Percentiles rank a stretch among this genome's conserved stretches.
Evolutionary conservation across 2,113 vertebrate genomes (phyloP).

Genomic region (Notarius lentiginosus): DNA sequence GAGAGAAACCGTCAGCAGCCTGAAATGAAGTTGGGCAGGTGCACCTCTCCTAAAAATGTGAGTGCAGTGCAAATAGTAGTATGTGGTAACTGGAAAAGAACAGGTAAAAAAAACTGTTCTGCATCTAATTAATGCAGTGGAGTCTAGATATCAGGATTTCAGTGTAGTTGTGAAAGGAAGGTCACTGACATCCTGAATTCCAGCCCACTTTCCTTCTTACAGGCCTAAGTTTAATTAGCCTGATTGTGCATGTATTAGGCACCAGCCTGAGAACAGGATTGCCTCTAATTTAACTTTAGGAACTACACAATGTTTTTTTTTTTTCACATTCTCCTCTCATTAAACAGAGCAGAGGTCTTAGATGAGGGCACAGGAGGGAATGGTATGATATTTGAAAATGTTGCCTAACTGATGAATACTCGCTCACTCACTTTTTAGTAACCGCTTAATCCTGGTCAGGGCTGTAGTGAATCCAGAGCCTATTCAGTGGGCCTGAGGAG

Average conservation of each 20-base stretch:
- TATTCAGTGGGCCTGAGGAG: background rate
- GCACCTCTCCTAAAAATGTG: slow-evolving; percentile 62
- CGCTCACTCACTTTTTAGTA: background rate
- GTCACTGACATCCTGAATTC: slow-evolving; percentile 5
- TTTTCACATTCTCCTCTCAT: slow-evolving; percentile 58
- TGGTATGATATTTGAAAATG: slow-evolving; percentile 39
- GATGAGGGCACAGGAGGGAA: slow-evolving; percentile 45
- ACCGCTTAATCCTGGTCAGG: background rate
- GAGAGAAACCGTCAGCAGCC: slow-evolving; percentile 78
- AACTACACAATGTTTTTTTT: slow-evolving; percentile 54
- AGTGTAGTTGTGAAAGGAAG: slow-evolving; percentile 17
- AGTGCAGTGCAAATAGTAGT: slow-evolving; percentile 22
- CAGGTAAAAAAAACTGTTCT: slow-evolving; percentile 11
- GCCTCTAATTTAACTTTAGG: slow-evolving; percentile 40
- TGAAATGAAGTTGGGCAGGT: slow-evolving; percentile 80
- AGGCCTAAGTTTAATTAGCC: slow-evolving; percentile 41
- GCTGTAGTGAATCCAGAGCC: background rate
- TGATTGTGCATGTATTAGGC: background rate
- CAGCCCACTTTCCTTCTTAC: background rate
- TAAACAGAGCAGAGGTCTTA: slow-evolving; percentile 44
- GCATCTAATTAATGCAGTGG: background rate
- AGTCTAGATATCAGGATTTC: slow-evolving; percentile 50
- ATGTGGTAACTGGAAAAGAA: slow-evolving; percentile 14
- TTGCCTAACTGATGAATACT: background rate
- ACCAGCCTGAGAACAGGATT: background rate